Evolutionary conservation across 2,113 vertebrate genomes (phyloP), one percentile per base, ranked within the genome.

Genomic region (Eulemur rufifrons): DNA sequence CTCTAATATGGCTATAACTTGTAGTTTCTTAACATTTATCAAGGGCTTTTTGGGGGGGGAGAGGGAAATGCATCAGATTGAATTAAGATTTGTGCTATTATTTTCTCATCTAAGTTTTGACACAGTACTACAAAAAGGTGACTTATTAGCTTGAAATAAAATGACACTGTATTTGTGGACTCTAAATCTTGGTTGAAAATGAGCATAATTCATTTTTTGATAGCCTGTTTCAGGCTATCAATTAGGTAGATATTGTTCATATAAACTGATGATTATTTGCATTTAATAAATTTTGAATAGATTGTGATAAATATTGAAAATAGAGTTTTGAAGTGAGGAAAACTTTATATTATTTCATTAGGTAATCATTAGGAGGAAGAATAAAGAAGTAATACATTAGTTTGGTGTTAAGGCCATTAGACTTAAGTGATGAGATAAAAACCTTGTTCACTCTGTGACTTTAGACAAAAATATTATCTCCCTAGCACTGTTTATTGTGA

Each of bases 251-350:
- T 11, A 21, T 71, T 20, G 29, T 74, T 92, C 64, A 64, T 68
- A 59, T 68, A 89, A 77, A 77, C 29, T 76, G 39, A n/a, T 68
- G 42, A 20, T 68, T 92, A 86, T 69, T 95, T 94, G 8, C 5
- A 76, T 61, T 96, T 84, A 92, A 23, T 80, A 69, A 27, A 64
- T 59, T 87, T 95, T 84, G 20, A 89, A 78, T 80, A 68, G 73
- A 20, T 84, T 73, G 6, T 87, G 18, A 25, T 94, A 91, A 47
- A 14, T 87, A 78, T 68, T 95, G 45, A 66, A 93, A 78, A 56
- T 54, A 94, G 37, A 95, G 88, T 87, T 93, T 91, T 87, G 15
- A 93, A 73, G 32, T 93, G 47, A 9, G 39, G 74, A 85, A 80
- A 85, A 3, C 32, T 90, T 69, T 47, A 56, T 17, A 50, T 73